phyloP scores from a whole-genome alignment of 2,113 vertebrate genomes.

The Agapornis roseicollis region DNA sequence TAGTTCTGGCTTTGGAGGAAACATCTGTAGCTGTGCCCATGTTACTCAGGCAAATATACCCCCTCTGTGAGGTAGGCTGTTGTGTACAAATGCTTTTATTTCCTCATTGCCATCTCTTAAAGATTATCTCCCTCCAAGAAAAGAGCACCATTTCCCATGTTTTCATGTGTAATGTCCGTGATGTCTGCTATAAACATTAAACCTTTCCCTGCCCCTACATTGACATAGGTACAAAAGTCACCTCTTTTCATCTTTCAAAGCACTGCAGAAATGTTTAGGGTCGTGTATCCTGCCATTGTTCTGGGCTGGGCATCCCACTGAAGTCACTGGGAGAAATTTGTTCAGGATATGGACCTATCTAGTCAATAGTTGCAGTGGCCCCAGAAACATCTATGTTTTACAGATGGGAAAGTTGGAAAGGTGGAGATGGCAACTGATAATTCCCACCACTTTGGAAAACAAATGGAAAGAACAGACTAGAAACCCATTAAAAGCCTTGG shows the following conservation, averaged over 20 bases:
- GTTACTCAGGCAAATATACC: not conserved
- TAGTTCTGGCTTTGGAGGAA: slow-evolving; percentile 47
- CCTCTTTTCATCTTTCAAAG: slow-evolving; percentile 37
- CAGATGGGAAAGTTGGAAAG: not conserved
- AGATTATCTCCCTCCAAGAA: slow-evolving; percentile 42
- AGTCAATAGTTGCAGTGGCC: slow-evolving; percentile 34
- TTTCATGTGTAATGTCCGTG: slow-evolving; percentile 7
- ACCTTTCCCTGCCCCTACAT: not conserved
- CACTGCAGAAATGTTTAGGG: slow-evolving; percentile 32
- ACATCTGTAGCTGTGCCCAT: slow-evolving; percentile 48
- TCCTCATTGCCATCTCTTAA: slow-evolving; percentile 51
- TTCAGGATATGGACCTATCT: slow-evolving; percentile 60
- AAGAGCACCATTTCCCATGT: slow-evolving; percentile 56
- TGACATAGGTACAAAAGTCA: slow-evolving; percentile 16
- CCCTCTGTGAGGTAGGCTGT: not conserved
- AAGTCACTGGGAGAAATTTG: slow-evolving; percentile 58
- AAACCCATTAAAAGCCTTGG: not conserved
- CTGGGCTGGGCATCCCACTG: slow-evolving; percentile 61
- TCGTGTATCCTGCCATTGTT: slow-evolving; percentile 68
- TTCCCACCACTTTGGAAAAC: not conserved
- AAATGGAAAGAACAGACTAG: not conserved
- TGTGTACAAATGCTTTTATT: slow-evolving; percentile 23
- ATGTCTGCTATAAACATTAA: slow-evolving; percentile 51
- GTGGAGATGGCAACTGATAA: not conserved
- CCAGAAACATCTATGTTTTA: not conserved